Conservation (phyloP, 2,113 vertebrate species). For the Irena cyanogastra region DNA sequence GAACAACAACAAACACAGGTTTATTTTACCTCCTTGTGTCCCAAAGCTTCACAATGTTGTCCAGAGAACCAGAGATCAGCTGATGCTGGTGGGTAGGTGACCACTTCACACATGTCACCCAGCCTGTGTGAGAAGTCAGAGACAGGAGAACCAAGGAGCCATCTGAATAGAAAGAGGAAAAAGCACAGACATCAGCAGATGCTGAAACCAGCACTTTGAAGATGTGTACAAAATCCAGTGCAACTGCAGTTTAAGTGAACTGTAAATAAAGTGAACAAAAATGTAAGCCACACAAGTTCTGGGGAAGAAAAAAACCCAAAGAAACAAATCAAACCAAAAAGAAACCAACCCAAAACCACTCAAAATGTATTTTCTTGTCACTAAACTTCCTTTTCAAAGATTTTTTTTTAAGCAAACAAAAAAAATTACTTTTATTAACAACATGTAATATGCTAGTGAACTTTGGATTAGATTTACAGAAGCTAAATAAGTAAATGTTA, state of each 20-base stretch:
- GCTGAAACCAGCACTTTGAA: not conserved
- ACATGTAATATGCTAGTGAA: not conserved
- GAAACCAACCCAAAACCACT: not conserved
- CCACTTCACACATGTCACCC: conserved; percentile 95
- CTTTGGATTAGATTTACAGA: not conserved
- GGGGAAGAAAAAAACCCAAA: not conserved
- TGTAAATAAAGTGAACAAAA: not conserved
- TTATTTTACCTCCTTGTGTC: conserved; percentile 89
- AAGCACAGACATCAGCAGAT: not conserved
- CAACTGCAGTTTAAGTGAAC: not conserved
- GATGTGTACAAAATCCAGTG: not conserved
- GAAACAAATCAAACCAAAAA: not conserved
- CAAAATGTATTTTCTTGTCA: not conserved
- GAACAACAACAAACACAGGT: not conserved
- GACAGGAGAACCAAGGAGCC: conserved; percentile 91
- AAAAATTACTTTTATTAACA: not conserved
- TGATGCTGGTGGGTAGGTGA: conserved; percentile 90
- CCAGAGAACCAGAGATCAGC: conserved; percentile 92
- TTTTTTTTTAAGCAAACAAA: not conserved
- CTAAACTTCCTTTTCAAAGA: not conserved
- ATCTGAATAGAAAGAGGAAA: conserved; percentile 68
- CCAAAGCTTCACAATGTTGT: conserved; percentile 96
- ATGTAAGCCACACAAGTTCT: not conserved
- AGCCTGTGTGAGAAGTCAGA: conserved; percentile 93
- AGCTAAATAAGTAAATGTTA: not conserved